Evolutionary conservation across 2,888 invertebrate species (phyloP), one percentile per base, ranked within the genome.

Genomic region (Proisotoma minuta): DNA sequence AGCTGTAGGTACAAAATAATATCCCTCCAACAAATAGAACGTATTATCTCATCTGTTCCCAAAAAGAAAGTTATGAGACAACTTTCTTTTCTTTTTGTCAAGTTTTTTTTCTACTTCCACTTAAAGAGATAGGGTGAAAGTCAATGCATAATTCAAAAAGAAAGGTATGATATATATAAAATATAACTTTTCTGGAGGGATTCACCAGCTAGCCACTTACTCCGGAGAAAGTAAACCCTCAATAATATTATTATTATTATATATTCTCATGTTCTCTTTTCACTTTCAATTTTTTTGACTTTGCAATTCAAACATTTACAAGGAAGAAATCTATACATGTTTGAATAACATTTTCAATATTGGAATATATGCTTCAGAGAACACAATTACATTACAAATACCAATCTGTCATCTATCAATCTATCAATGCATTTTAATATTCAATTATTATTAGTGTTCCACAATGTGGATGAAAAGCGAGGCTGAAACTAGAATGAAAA

Each of bases 141-240:
- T 54, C 53, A 54, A 54, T 54, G 39, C 53, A 54, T 54, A 54
- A 54, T 54, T 54, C 53, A 54, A 20, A 49, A 62, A 60, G 61
- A 66, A 65, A 67, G 65, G 67, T 70, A 70, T 69, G 65, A 57
- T 59, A 63, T 52, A 59, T 59, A 62, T 39, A 48, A 53, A 39
- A 62, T 62, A 62, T 47, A 58, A 57, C 57, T 62, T 62, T 24
- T 39, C 43, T 48, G 23, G 40, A 54, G 60, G 18, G 43, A 43
- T 43, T 43, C 43, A 43, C 20, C 20, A 54, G 15, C 18, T n/a
- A 43, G 18, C 10, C 5, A 43, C 18, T n/a, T 43, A 4, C 5
- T 43, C 18, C 10, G 8, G 34, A 8, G 34, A 15, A 8, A 43
- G 5, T 43, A 43, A 43, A 20, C 43, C 43, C 5, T 18, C 20